Base-by-base conservation (phyloP, 1,140 invertebrate species). In the Aporrectodea caliginosa region DNA sequence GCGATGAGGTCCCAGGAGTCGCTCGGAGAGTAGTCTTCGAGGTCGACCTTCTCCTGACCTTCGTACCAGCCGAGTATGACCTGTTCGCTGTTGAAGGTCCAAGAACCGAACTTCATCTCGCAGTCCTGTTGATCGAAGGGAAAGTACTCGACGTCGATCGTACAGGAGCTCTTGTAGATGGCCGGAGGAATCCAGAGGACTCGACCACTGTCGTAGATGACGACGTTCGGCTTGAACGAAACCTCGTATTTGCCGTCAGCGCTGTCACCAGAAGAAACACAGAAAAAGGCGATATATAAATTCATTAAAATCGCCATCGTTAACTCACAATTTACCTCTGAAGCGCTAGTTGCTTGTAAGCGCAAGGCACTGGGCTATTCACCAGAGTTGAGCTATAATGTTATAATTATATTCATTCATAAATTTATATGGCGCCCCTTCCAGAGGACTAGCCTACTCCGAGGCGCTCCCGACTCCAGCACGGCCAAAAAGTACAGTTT, bases 1-100 rank as follows among this genome's bases (percentile, higher is more conserved):
- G 95, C 95, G 35, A 99, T 96, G 75, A 99, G 97, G 87, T 99
- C 98, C 98, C 98, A 99, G 1, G 97, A 98, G 29, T 97, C 97
- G 81, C 95, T 98, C 85, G 97, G 97, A 93, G 95, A 96, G 86
- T 99, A 99, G 89, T 98, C 96, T 0, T 94, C 97, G 6, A 99
- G 89, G 89, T 98, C 96, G 1, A 98, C 84, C 93, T 71, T 73
- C n/a, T 96, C 94, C 87, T 97, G 98, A 85, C 97, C 94, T 85
- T 96, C 95, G 88, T 97, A 97, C 16, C 97, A 90, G 0, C 94
- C 93, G 73, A 98, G 90, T 1, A 76, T 32, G 31, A 76, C 75
- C 35, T 76, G 75, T 6, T 35, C 32, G 35, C 43, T 68, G 29
- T 76, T 76, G 43, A 76, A 76, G 16, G 75, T 76, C 75, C 75